phyloP scores from a whole-genome alignment of 2,797 vertebrate genomes.

The Rhinoraja longicauda region DNA sequence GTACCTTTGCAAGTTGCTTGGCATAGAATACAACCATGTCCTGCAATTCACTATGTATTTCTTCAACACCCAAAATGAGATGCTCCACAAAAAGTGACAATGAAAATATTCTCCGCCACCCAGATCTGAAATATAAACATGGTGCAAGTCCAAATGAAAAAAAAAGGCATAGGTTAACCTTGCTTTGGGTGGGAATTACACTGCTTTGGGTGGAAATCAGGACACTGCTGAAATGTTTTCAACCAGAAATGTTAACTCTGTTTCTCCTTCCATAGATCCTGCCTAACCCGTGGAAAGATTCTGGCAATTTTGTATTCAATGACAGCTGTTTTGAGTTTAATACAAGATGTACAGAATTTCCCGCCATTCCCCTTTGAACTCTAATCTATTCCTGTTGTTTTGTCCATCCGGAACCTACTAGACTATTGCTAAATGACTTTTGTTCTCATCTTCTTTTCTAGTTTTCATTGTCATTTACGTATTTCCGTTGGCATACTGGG shows the following conservation, averaged over 20 bases:
- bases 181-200: no score
- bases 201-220: no score
- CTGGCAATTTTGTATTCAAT: no score
- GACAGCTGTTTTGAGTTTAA: no score
- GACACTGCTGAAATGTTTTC: no score
- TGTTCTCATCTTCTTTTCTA: background rate
- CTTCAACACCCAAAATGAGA: slow-evolving; percentile 60
- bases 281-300: no score
- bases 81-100: slow-evolving; percentile 84
- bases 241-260: no score
- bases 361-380: background rate
- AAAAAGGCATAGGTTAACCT: no score
- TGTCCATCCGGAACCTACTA: background rate
- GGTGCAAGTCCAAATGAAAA: no score
- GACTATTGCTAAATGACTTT: background rate
- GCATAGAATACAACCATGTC: slow-evolving; percentile 57
- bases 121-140: slow-evolving; percentile 55
- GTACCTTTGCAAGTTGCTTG: slow-evolving; percentile 63
- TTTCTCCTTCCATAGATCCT: no score
- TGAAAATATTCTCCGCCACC: slow-evolving; percentile 75
- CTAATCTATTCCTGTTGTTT: background rate
- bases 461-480: background rate
- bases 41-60: slow-evolving; percentile 54
- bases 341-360: no score
- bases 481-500: background rate